Evolutionary conservation across 1,140 invertebrate genomes (phyloP).

Genomic region (Aphelinus certus): DNA sequence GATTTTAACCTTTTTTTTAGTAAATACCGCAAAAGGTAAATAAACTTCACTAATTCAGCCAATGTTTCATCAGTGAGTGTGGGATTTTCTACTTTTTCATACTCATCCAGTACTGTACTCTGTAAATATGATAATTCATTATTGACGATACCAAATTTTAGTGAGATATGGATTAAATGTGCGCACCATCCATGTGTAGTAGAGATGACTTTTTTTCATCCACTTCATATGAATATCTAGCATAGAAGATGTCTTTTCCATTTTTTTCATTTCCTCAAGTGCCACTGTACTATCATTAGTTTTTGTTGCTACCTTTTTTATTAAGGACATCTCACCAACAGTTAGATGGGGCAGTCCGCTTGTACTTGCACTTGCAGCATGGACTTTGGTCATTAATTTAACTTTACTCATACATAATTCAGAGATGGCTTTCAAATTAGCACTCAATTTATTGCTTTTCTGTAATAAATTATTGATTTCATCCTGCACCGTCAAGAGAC

Average conservation of each 20-base stretch:
- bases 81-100: slow-evolving; percentile 33
- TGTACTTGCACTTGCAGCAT: slow-evolving; percentile 47
- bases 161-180: slow-evolving; percentile 17
- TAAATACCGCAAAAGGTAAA: slow-evolving; percentile 46
- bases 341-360: slow-evolving; percentile 53
- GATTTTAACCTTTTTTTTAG: slow-evolving; percentile 43
- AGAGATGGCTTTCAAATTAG: slow-evolving; percentile 56
- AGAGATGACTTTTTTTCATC: slow-evolving; percentile 50
- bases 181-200: slow-evolving; percentile 58
- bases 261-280: slow-evolving; percentile 41
- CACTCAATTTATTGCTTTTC: slow-evolving; percentile 51
- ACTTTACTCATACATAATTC: slow-evolving; percentile 51
- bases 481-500: slow-evolving; percentile 21
- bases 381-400: slow-evolving; percentile 50
- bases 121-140: slow-evolving; percentile 37
- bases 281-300: slow-evolving; percentile 9
- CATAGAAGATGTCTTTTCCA: slow-evolving; percentile 41
- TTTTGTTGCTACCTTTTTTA: slow-evolving; percentile 46
- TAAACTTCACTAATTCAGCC: slow-evolving; percentile 50
- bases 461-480: slow-evolving; percentile 47
- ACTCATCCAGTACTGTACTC: slow-evolving; percentile 50
- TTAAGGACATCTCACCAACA: slow-evolving; percentile 51
- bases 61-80: slow-evolving; percentile 23
- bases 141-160: neutral
- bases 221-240: slow-evolving; percentile 50